Conservation (phyloP, 53 echinoderm and acorn worm species). For the Henricia sp. region DNA sequence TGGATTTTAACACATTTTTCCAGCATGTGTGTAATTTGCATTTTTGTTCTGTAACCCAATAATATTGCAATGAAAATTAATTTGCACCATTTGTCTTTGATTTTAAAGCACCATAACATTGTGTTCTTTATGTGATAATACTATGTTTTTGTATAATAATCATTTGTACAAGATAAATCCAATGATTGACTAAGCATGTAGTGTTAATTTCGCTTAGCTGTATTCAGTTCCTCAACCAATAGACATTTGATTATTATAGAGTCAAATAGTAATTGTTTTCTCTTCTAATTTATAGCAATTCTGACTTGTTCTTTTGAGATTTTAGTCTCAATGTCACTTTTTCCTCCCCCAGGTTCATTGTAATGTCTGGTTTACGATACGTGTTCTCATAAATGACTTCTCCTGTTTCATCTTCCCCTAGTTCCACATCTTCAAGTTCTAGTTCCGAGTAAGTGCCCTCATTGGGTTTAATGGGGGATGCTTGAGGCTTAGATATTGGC, state of each 20-base stretch:
- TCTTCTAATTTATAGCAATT: not conserved
- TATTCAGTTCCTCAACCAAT: not conserved
- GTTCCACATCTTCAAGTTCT: not conserved
- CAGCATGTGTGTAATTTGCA: too few species aligned
- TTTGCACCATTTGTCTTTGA: too few species aligned
- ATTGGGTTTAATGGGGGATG: not conserved
- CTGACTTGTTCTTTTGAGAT: not conserved
- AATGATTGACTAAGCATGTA: not conserved
- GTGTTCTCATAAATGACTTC: conserved; percentile 48
- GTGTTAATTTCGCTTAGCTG: not conserved
- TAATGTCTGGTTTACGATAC: conserved; percentile 39
- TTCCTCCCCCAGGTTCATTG: conserved; percentile 40
- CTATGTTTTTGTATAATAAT: too few species aligned
- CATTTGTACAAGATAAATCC: too few species aligned
- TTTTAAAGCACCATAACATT: too few species aligned
- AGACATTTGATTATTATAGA: not conserved
- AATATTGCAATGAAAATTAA: too few species aligned
- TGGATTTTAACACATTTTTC: too few species aligned
- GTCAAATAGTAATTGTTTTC: not conserved
- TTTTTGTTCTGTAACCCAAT: too few species aligned
- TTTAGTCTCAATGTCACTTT: not conserved
- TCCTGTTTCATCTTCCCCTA: not conserved
- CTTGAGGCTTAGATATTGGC: too few species aligned
- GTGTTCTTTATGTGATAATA: too few species aligned
- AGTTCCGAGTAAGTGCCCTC: not conserved